Evolutionary conservation across 1,140 invertebrate genomes (phyloP), one percentile per base, ranked within the genome.

Genomic region (Hestina assimilis): DNA sequence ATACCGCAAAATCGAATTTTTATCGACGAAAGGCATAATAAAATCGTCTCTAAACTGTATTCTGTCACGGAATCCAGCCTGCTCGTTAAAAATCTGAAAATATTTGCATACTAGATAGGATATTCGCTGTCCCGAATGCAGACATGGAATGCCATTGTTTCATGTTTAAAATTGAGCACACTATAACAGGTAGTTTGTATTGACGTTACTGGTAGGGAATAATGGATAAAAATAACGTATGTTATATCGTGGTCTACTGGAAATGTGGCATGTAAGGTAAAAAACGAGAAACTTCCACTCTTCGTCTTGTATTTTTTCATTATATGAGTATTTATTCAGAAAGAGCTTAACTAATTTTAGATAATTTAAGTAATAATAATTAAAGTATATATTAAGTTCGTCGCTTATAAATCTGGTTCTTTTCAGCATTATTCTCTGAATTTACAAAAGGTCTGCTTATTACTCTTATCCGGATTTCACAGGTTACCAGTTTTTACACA

Each of bases 61-160:
- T 47, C 48, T 57, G 46, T 61, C 46, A 61, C 52, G 47, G 42
- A 61, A 56, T 35, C 52, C 35, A 35, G 12, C 11, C 42, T 41
- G 31, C 40, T 53, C 33, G 48, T 19, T 43, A 58, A 35, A 45
- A 24, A 47, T 53, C 41, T 46, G 35, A 31, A 59, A 59, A 47
- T 59, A 53, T 59, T 59, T 59, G 50, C 48, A 53, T 53, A 46
- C 21, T 28, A 51, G 50, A 43, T 19, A 17, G 42, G 20, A 19
- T 52, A 53, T 53, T 35, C 52, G 42, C 7, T 21, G n/a, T 11
- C 38, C 24, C 26, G 46, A 59, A 59, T 53, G 42, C 23, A 59
- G 56, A 52, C 29, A 52, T 59, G 43, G 45, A 57, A 50, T 31
- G 48, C 43, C 35, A 45, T 51, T 46, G 53, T 45, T 51, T 43